Base-by-base conservation (phyloP, 2,113 vertebrate genomes). In the Phyllostomus discolor region DNA sequence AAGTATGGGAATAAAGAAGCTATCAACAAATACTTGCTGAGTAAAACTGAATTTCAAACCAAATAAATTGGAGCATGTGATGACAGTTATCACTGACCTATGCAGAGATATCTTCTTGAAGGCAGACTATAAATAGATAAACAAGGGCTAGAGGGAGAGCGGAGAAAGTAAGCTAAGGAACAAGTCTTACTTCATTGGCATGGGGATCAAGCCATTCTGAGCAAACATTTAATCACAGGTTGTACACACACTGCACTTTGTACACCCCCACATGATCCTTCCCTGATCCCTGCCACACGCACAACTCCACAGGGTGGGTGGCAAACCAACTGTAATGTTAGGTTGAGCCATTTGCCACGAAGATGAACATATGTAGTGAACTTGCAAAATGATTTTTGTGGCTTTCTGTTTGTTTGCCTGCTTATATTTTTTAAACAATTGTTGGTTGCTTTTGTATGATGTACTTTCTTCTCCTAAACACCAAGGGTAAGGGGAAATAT, bases 21-120 rank as follows among this genome's bases (percentile, higher is more conserved):
- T 87, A 95, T 59, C 86, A 92, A 90, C 64, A 95, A 97, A 94
- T 72, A 96, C 88, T 94, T 97, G 88, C 94, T 84, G 91, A 88
- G 83, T 48, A 66, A 41, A 92, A 92, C 54, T 83, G 83, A 93
- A 91, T 95, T 87, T 90, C 81, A 96, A 95, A 80, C n/a, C 57
- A 66, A 95, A 86, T 93, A 75, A 97, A 87, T 73, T 35, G 52
- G 52, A 94, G 59, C 95, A 57, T 70, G 64, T 41, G 57, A 96
- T 78, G 66, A 92, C 41, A 93, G 50, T 94, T 92, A 92, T 50
- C 88, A 82, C 72, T 91, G 91, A 85, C 85, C 94, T 97, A 92
- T 86, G 89, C 14, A 89, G 84, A 94, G n/a, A 82, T 82, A 57
- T 84, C 94, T 59, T 93, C 90, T 92, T 82, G 62, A 67, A 95